A percentile compares a stretch with the other conserved stretches of the same genome.
Evolutionary conservation across 2,888 invertebrate genomes (phyloP).

Genomic region (Macrosoma leucophasiata): DNA sequence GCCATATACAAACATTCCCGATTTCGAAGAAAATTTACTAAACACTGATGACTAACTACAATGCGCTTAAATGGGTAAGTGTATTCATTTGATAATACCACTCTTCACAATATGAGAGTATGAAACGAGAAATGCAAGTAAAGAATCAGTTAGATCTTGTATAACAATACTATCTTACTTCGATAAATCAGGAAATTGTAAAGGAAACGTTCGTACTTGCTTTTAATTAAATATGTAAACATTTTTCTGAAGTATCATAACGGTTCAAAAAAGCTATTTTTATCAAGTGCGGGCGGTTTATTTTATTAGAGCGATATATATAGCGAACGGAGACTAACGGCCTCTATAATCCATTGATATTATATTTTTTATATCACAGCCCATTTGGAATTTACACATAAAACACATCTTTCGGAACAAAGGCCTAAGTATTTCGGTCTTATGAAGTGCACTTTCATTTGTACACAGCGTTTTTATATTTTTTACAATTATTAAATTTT

Average conservation of each 20-base stretch:
- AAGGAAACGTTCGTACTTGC: no score
- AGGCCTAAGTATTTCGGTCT: conserved; percentile 60
- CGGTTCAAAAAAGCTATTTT: no score
- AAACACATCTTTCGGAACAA: conserved; percentile 65
- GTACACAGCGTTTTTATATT: conserved; percentile 76
- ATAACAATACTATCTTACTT: no score
- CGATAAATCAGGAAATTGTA: no score
- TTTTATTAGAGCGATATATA: conserved; percentile 43
- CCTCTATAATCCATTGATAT: conserved; percentile 81
- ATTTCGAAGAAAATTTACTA: conserved; percentile 25
- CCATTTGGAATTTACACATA: conserved; percentile 84
- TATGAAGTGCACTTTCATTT: conserved; percentile 74
- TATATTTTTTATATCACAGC: conserved; percentile 82
- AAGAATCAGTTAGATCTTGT: no score
- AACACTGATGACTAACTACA: conserved; percentile 31
- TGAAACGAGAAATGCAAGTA: no score
- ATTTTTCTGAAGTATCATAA: no score
- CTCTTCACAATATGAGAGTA: no score
- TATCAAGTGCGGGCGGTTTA: conserved; percentile 32
- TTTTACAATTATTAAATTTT: conserved; percentile 64
- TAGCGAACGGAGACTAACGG: conserved; percentile 77
- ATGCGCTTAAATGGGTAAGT: conserved; percentile 21
- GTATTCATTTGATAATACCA: conserved; percentile 3
- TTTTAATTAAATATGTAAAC: no score
- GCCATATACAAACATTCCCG: conserved; percentile 18